These are phyloP conservation scores for Parazoanthus swiftii DNA, from an alignment of 92 coral and sea anemone species.

Conservation along the genomic window DNA sequence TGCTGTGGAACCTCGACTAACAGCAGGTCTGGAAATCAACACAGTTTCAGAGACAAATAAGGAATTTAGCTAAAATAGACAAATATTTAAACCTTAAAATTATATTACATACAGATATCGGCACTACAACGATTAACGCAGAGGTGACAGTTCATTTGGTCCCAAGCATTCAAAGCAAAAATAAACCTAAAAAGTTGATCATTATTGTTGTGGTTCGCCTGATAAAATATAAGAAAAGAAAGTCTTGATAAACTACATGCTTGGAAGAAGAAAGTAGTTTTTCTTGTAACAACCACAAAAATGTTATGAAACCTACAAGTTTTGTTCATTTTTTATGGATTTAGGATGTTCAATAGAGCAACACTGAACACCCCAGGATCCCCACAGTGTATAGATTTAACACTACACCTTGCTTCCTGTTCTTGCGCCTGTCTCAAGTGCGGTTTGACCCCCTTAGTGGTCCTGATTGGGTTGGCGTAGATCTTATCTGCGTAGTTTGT, in stretches of 20 bases:
- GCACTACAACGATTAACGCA: background rate
- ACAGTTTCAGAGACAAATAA: background rate
- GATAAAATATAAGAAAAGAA: too few relatives aligned
- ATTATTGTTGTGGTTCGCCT: too few relatives aligned
- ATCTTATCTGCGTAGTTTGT: slow-evolving; percentile 92
- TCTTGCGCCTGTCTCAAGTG: slow-evolving; percentile 83
- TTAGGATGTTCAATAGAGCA: too few relatives aligned
- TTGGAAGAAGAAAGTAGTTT: too few relatives aligned
- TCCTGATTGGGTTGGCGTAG: slow-evolving; percentile 89
- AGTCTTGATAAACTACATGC: too few relatives aligned
- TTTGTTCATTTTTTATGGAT: too few relatives aligned
- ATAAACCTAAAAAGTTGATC: too few relatives aligned
- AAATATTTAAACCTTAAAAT: too few relatives aligned
- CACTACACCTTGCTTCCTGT: slow-evolving; percentile 68
- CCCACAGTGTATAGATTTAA: background rate
- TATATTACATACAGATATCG: background rate
- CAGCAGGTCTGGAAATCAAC: slow-evolving; percentile 65
- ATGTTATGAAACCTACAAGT: too few relatives aligned
- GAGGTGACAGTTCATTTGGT: background rate
- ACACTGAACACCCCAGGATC: too few relatives aligned
- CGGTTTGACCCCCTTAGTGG: slow-evolving; percentile 90
- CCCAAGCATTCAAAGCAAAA: background rate
- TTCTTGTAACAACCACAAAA: too few relatives aligned
- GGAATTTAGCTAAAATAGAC: background rate
- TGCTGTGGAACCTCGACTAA: slow-evolving; percentile 93